Base-by-base conservation (phyloP, 2,113 vertebrate genomes). In the Struthidea cinerea region DNA sequence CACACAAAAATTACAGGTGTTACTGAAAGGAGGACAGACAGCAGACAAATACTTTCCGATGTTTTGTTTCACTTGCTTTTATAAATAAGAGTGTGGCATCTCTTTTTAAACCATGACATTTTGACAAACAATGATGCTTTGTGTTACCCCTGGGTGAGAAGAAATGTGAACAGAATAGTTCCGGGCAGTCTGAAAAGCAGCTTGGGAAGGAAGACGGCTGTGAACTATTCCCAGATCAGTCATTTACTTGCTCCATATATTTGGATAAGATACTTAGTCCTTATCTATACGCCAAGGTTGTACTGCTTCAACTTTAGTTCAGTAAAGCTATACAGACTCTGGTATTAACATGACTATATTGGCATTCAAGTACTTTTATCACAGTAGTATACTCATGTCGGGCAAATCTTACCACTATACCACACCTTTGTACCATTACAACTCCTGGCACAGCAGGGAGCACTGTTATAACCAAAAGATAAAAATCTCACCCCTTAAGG, bases 251-350 rank as follows among this genome's bases (percentile, higher is more conserved):
- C 37, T 96, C 26, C 47, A 22, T 56, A 11, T 86, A 90, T 89
- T 93, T 94, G 93, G 73, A 64, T 97, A 94, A 95, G 90, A 86
- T 96, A 93, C 56, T 89, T 71, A n/a, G 69, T 84, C 56, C 76
- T 96, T 96, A 95, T 95, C 96, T 86, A 39, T 67, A 84, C 60
- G 67, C 82, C 93, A 95, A 89, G 83, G 85, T 91, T 95, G 68
- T 67, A 57, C 63, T 63, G 82, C 52, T 88, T 67, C 87, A 84
- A 41, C 55, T 90, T 41, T 71, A 68, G 52, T 68, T 94, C 84
- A 91, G 76, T 68, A 84, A 82, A 92, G 77, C 89, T 82, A 67
- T 73, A 82, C 77, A 82, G 49, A 79, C 59, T 56, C 26, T 46
- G 30, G 28, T 52, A 68, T 91, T 94, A 84, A 33, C 42, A 93